Evolutionary conservation across 1,140 invertebrate genomes (phyloP), one percentile per base, ranked within the genome.

Genomic region (Trichonephila inaurata): DNA sequence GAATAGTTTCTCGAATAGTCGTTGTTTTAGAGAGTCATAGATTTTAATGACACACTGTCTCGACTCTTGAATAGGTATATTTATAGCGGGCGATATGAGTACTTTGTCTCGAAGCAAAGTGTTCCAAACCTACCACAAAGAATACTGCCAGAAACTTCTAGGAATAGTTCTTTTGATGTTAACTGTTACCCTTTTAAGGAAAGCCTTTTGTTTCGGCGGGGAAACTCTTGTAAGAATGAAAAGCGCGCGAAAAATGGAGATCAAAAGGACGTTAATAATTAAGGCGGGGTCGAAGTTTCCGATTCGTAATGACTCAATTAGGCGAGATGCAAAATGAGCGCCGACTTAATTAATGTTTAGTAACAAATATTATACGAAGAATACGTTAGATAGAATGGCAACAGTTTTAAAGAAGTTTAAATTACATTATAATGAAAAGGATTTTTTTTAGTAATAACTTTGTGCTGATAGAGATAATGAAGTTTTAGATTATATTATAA

Each of bases 301-400:
- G 72, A 77, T 77, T 77, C 14, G 33, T 77, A 77, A 77, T 33
- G 24, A 18, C 72, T 77, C 72, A 77, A 77, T 77, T 77, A 40
- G 72, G 1, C 72, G 14, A n/a, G 69, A 72, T 33, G 69, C 12
- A 2, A 72, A 72, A 72, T 72, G 24, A 77, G 72, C 28, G 33
- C 16, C 4, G 33, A 16, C 0, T 77, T 77, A 77, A 77, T 77
- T 77, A 77, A 40, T 77, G 16, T 18, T 77, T 77, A 28, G 28
- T 18, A 77, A 77, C 28, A 77, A 40, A 40, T 14, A 40, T 12
- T 33, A 10, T 77, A 77, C 10, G 21, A 8, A 69, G 21, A 51
- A n/a, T 69, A 69, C 28, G 24, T 21, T n/a, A 24, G 0, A 24
- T n/a, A 21, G 3, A 24, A 24, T 24, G n/a, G 10, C n/a, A 69